Evolutionary conservation across 2,113 vertebrate species (phyloP), one percentile per base, ranked within the genome.

Genomic region (Tapirus terrestris): DNA sequence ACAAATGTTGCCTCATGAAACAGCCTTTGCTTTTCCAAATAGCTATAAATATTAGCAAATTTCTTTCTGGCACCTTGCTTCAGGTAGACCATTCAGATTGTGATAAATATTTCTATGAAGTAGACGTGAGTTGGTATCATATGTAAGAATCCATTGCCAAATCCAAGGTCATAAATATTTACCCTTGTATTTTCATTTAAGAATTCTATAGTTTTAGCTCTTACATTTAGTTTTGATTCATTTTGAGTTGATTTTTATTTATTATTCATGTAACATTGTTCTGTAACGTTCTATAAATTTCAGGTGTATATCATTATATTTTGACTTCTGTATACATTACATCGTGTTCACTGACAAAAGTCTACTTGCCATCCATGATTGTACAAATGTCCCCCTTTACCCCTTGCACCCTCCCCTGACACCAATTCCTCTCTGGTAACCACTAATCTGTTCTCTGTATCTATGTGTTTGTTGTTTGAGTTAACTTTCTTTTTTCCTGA

Each of bases 191-290:
- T 96, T 65, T 29, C 13, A 88, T 79, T 48, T 33, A 36, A 82
- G 60, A 20, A 45, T 70, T 75, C 76, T 94, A 31, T 51, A 58
- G 25, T 92, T 81, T 85, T 75, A 95, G 58, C 14, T 79, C 31
- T 48, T 81, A 60, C n/a, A 75, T 58, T 65, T 91, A 43, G 21
- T 9, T 83, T 72, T 63, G 25, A 21, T 73, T 27, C 11, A 73
- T 23, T 94, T 89, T n/a, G 45, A 75, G 61, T 85, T 85, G 43
- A 86, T 85, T 92, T 89, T 77, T 79, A 48, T 33, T 53, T 53
- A 53, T 53, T 53, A 53, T 14, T 13, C 16, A 53, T 53, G 51
- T 53, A 14, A 53, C 14, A 53, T 53, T 53, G 51, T 53, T 53
- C 16, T 53, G 14, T 53, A 17, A 53, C 51, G 16, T 48, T 48